A percentile compares a stretch with the other conserved stretches of the same genome.
Conservation (phyloP, 1,140 invertebrate species). For the Lepidurus apus region DNA sequence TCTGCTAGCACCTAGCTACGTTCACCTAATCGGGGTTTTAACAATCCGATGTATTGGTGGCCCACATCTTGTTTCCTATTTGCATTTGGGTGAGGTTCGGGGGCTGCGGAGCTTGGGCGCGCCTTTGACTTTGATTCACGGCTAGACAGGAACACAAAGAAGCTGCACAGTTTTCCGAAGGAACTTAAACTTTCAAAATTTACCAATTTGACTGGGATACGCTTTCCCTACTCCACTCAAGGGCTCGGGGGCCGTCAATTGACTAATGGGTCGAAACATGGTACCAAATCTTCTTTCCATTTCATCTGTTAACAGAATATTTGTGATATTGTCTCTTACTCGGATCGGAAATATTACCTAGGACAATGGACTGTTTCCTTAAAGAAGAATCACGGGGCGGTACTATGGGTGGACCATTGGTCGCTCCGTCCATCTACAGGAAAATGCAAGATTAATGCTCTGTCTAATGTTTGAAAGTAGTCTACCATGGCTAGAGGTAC, state of each 20-base stretch:
- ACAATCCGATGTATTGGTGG: neutral
- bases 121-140: conserved; percentile 14
- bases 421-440: neutral
- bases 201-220: conserved; percentile 15
- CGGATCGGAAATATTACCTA: neutral
- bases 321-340: neutral
- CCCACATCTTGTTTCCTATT: conserved; percentile 1
- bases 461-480: neutral
- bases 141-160: neutral
- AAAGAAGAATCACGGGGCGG: neutral
- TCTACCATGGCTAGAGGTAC: neutral
- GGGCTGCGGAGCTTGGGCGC: neutral
- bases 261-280: neutral
- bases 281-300: neutral
- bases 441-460: neutral
- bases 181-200: neutral
- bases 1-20: neutral
- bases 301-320: neutral
- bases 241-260: neutral
- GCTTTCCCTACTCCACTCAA: neutral
- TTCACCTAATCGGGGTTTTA: neutral
- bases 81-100: neutral
- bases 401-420: neutral
- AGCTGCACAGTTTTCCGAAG: neutral
- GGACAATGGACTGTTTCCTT: conserved; percentile 1